These are phyloP conservation scores for Didymodactylos carnosus DNA, from an alignment of 2,888 invertebrate genomes.

Conservation along the genomic window DNA sequence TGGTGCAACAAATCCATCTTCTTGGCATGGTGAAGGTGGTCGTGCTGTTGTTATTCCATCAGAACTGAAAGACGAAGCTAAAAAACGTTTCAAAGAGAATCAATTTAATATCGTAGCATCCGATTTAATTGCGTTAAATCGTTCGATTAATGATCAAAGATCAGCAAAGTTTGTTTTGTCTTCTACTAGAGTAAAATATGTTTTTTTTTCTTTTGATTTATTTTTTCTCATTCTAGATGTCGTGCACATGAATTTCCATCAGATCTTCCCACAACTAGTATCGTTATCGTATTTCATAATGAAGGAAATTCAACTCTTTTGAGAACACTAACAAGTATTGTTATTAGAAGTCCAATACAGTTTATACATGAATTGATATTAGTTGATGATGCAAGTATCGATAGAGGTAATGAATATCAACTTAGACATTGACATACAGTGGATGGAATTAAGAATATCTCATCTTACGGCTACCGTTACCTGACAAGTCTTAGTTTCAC, in stretches of 20 bases:
- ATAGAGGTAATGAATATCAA: background rate
- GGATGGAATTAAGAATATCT: too few relatives aligned
- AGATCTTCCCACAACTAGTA: slow-evolving; percentile 9
- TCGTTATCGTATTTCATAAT: slow-evolving; percentile 14
- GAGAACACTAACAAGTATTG: slow-evolving; percentile 25
- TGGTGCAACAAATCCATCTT: slow-evolving; percentile 27
- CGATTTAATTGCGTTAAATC: slow-evolving; percentile 84
- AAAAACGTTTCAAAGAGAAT: slow-evolving; percentile 87
- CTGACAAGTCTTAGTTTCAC: background rate
- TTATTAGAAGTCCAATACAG: slow-evolving; percentile 23
- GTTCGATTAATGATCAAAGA: slow-evolving; percentile 77
- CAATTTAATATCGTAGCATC: slow-evolving; percentile 95
- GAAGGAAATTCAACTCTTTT: slow-evolving; percentile 14
- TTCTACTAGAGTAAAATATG: background rate
- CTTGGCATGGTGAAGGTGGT: slow-evolving; percentile 73
- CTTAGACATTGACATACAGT: background rate
- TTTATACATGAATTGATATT: slow-evolving; percentile 25
- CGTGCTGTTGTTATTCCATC: slow-evolving; percentile 66
- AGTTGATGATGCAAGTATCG: slow-evolving; percentile 25
- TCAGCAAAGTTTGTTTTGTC: background rate
- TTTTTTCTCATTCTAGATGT: slow-evolving; percentile 2
- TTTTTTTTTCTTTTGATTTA: background rate
- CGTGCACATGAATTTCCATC: slow-evolving; percentile 1
- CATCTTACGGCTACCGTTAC: background rate
- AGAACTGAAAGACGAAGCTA: slow-evolving; percentile 63